Base-by-base conservation (phyloP, 2,113 vertebrate genomes). In the Hirundichthys speculiger region DNA sequence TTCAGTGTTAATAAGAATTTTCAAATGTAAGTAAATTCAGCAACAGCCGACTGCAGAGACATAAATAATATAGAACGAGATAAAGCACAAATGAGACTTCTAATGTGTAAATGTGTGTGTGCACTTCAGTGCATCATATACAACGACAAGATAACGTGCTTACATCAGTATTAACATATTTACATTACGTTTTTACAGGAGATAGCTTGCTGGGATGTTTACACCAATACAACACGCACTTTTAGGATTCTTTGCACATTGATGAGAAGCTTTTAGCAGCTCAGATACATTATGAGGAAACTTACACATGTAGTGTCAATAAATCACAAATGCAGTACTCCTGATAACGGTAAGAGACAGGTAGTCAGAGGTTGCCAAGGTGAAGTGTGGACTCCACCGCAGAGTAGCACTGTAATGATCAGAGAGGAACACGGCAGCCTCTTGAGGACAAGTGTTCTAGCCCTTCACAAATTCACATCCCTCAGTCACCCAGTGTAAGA, bases 381-480 rank as follows among this genome's bases (percentile, higher is more conserved):
- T 58, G 40, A 74, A 47, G 22, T 22, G 25, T 60, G 53, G 66
- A 73, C 61, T 66, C 30, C 22, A 24, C n/a, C 11, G 61, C 18
- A 43, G 48, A 59, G 47, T 53, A 40, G 47, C 50, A 39, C 42
- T 7, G 49, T 47, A 24, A 61, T 27, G 46, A 62, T 39, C 20
- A 62, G 56, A 61, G 60, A 74, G 71, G 84, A 90, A 85, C 83
- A 77, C 72, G 50, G 13, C 68, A 64, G 43, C 77, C 86, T 69
- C 27, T 68, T 19, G 40, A 76, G 68, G 72, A 41, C 53, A 58
- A 57, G 69, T 88, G 79, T 83, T 87, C 83, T 83, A 90, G 87
- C 83, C 82, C 87, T 90, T 90, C 80, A 77, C 86, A 90, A 88
- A 84, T 89, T 64, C 55, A 73, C 42, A 9, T 76, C 38, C 47